Evolutionary conservation across 1,140 invertebrate species (phyloP).

Genomic region (Ceratina australensis): DNA sequence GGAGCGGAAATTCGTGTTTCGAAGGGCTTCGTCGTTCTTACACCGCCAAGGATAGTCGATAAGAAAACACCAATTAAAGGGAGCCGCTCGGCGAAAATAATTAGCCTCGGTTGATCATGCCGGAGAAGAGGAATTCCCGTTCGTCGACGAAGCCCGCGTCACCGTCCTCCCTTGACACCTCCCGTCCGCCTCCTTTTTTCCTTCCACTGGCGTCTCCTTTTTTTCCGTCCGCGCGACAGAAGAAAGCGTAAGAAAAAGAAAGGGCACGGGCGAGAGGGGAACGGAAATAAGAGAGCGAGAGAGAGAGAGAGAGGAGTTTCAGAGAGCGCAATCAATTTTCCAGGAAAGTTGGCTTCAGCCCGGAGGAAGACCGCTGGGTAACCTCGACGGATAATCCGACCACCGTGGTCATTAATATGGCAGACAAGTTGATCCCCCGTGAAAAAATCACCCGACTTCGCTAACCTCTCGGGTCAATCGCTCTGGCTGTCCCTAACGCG

Average conservation of each 20-base stretch:
- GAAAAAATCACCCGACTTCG: constrained; percentile 63
- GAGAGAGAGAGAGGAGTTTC: constrained; percentile 2
- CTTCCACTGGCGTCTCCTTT: neutral
- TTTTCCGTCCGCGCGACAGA: neutral
- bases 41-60: constrained; percentile 18
- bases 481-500: neutral
- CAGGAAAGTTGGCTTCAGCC: constrained; percentile 44
- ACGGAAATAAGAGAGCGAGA: neutral
- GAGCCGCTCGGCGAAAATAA: constrained; percentile 53
- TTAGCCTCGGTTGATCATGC: constrained; percentile 38
- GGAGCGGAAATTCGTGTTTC: constrained; percentile 39
- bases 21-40: constrained; percentile 40
- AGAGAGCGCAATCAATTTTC: constrained; percentile 59
- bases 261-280: neutral
- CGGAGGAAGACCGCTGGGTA: constrained; percentile 38
- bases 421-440: constrained; percentile 65
- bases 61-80: constrained; percentile 53
- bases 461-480: constrained; percentile 51
- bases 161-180: neutral
- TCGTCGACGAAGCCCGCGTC: neutral
- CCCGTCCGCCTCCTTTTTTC: neutral
- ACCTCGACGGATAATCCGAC: constrained; percentile 65
- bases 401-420: constrained; percentile 67
- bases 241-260: no score
- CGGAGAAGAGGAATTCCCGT: neutral